phyloP scores from a whole-genome alignment of 23 tunicate species.

The Styela plicata region DNA sequence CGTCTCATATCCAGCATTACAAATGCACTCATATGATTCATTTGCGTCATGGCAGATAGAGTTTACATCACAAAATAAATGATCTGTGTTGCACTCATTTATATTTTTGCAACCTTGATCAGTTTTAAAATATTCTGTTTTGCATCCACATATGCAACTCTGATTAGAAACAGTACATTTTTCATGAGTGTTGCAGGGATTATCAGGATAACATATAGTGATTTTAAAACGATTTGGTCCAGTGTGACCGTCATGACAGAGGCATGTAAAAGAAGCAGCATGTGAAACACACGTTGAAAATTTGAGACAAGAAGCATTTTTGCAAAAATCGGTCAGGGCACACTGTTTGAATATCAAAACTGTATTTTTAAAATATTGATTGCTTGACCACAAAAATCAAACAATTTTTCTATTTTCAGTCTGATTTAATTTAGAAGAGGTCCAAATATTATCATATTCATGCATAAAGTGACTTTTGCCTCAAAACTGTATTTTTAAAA shows the following conservation, averaged over 20 bases:
- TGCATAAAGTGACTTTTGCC: too few species aligned
- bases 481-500: too few species aligned
- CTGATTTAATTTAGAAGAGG: too few species aligned
- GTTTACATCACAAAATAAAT: neutral
- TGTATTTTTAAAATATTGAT: too few species aligned
- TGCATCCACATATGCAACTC: neutral
- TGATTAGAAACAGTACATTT: neutral
- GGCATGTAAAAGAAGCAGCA: neutral
- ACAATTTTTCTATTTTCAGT: too few species aligned
- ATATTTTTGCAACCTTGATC: neutral
- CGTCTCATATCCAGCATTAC: neutral
- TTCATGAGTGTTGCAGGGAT: neutral
- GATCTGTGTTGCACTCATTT: neutral
- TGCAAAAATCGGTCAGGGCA: slow-evolving; percentile 3
- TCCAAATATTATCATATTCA: too few species aligned
- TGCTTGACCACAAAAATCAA: too few species aligned
- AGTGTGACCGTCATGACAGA: neutral
- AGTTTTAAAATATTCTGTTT: neutral
- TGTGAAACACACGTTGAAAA: neutral
- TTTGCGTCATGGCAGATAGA: neutral
- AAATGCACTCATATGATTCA: slow-evolving; percentile 2
- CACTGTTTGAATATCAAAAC: too few species aligned
- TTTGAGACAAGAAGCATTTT: slow-evolving; percentile 13
- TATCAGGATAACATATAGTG: neutral
- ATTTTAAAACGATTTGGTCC: neutral